Evolutionary conservation across 2,888 invertebrate genomes (phyloP), one percentile per base, ranked within the genome.

Genomic region (Eupithecia inturbata): DNA sequence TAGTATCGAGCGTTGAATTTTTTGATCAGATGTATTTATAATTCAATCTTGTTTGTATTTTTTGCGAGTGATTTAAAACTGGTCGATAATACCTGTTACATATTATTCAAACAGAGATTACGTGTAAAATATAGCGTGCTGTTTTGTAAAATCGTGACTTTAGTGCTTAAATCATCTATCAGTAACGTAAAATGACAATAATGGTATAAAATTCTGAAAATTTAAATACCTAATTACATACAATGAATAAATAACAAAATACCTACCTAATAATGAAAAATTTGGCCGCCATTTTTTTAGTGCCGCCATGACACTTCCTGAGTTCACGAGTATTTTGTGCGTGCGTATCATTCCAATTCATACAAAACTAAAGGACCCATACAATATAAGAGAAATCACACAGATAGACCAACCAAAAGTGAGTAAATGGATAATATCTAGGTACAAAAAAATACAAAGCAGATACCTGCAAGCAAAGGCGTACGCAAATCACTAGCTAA

Each of bases 121-220:
- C 72, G 73, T 74, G 68, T 45, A 71, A n/a, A 69, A 39, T 60
- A 41, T 74, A 74, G 75, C 77, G 75, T 78, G 78, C 45, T 71
- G 68, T 36, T 71, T 26, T 60, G 60, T 75, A 19, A 10, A 45
- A 62, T 67, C 73, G 73, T 73, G 73, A 73, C 70, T 73, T 67
- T 53, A 22, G 53, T 53, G 63, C 67, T 66, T 73, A 67, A 45
- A 66, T 68, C 69, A 62, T 70, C 70, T 70, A 36, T n/a, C 26
- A 67, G 36, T 26, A 62, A 14, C 28, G 39, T 45, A 41, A 63
- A 70, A 70, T 53, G 70, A 19, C 7, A 33, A 53, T 39, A 1
- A 0, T 22, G n/a, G n/a, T n/a, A 53, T 22, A 3, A 53, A 22
- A 10, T 22, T 53, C 10, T 9, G n/a, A 49, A 9, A 53, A 53